These are phyloP conservation scores for Agelastica alni DNA, from an alignment of 2,888 invertebrate species.

Conservation along the genomic window DNA sequence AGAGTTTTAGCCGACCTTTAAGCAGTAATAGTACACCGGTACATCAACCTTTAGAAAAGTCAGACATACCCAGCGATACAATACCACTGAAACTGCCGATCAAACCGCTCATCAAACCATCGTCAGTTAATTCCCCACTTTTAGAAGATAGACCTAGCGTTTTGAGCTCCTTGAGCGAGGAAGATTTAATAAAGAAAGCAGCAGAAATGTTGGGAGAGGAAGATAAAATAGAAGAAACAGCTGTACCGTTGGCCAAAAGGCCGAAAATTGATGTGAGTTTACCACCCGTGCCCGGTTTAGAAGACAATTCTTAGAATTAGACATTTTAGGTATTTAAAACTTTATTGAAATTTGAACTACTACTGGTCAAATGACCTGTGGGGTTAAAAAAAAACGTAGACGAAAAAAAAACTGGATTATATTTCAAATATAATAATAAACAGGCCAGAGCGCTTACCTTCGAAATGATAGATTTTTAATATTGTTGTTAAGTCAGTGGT, in stretches of 20 bases:
- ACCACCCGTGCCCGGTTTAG: conserved; percentile 54
- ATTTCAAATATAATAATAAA: no score
- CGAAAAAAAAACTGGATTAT: no score
- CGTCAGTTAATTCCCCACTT: conserved; percentile 29
- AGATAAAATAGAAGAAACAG: conserved; percentile 22
- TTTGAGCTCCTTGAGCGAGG: conserved; percentile 60
- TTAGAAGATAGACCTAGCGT: conserved; percentile 52
- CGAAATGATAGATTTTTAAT: no score
- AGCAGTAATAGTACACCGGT: conserved; percentile 4
- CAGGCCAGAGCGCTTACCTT: no score
- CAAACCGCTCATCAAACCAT: conserved; percentile 43
- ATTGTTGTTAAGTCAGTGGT: no score
- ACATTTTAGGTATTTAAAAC: no score
- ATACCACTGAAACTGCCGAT: conserved; percentile 54
- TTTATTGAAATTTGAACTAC: no score
- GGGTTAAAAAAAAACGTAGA: no score
- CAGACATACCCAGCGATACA: conserved; percentile 42
- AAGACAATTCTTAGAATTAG: conserved; percentile 40
- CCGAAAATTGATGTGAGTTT: conserved; percentile 47
- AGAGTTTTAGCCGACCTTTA: conserved; percentile 43
- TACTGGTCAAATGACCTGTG: no score
- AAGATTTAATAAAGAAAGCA: conserved; percentile 63
- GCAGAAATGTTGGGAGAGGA: conserved; percentile 61
- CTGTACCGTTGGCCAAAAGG: conserved; percentile 37
- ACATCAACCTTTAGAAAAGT: conserved; percentile 21